Evolutionary conservation across 2,888 invertebrate species (phyloP), one percentile per base, ranked within the genome.

Genomic region (Corbicula japonica): DNA sequence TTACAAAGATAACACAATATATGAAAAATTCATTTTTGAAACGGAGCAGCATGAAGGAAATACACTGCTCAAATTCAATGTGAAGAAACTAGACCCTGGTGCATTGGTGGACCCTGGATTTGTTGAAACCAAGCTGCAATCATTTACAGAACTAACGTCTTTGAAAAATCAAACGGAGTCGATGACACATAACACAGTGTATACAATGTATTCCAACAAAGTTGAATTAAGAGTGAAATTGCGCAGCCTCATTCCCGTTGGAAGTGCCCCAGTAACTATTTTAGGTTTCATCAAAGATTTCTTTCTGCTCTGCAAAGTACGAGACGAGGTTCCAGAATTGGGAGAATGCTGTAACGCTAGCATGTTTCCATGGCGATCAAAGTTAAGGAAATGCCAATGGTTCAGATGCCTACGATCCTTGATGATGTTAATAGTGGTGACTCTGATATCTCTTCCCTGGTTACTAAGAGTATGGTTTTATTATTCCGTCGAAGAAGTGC

Each of bases 381-480:
- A n/a, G n/a, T n/a, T n/a, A n/a, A 28, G 18, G 15, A 30, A 8
- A 2, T 21, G 62, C 12, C 38, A 23, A 26, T 81, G 80, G 80
- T 74, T 71, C 32, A 28, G 38, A 10, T 66, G 44, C 52, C 50
- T 76, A 2, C 60, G 35, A 12, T 30, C 35, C 2, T 10, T 81
- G 0, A 68, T 73, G 66, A 15, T 46, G n/a, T 28, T 54, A 4
- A 15, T 74, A 12, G 12, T 61, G 3, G 46, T 26, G 6, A 18
- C 54, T 32, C 18, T 76, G 28, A 3, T 70, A 8, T n/a, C 48
- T 18, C 30, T 32, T 1, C 80, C 80, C 0, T 81, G 73, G 76
- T 30, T 76, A 23, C 3, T 76, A 1, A 66, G 80, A 34, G 34
- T 81, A 12, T 81, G 73, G 70, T 81, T 76, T 46, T 81, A 71